Percentiles rank a stretch among this genome's conserved stretches.
Evolutionary conservation across 2,888 invertebrate species (phyloP).

Genomic region (Carcina quercana): DNA sequence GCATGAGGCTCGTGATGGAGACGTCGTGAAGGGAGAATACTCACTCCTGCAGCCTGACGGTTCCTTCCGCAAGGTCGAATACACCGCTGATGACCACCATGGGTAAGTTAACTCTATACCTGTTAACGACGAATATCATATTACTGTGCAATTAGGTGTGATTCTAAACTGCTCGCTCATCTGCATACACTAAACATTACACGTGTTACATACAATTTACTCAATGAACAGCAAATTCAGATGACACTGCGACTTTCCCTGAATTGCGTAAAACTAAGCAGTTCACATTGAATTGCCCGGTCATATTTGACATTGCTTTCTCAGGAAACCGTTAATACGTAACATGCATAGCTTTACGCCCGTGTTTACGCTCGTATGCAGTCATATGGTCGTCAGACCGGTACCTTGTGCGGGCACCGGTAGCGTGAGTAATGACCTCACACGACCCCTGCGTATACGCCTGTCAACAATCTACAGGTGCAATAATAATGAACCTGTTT

Average conservation of each 20-base stretch:
- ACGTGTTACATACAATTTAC: slow-evolving; percentile 19
- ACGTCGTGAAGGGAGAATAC: slow-evolving; percentile 79
- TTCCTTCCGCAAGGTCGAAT: slow-evolving; percentile 75
- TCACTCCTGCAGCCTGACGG: slow-evolving; percentile 76
- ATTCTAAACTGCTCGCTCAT: slow-evolving; percentile 2
- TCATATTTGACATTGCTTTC: slow-evolving; percentile 32
- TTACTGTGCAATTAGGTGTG: too few relatives aligned
- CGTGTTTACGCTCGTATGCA: slow-evolving; percentile 29
- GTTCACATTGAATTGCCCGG: slow-evolving; percentile 18
- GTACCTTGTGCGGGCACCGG: slow-evolving; percentile 37
- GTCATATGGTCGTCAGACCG: slow-evolving; percentile 61
- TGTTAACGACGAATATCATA: too few relatives aligned
- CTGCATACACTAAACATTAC: too few relatives aligned
- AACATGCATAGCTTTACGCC: slow-evolving; percentile 22
- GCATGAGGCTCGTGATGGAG: slow-evolving; percentile 74
- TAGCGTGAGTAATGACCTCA: slow-evolving; percentile 54
- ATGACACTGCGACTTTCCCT: slow-evolving; percentile 41
- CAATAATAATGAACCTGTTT: slow-evolving; percentile 28
- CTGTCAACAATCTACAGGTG: slow-evolving; percentile 35
- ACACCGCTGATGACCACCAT: slow-evolving; percentile 73
- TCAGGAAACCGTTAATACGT: slow-evolving; percentile 32
- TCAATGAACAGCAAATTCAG: slow-evolving; percentile 9
- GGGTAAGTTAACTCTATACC: slow-evolving; percentile 69
- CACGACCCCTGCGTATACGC: slow-evolving; percentile 34
- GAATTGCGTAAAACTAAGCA: slow-evolving; percentile 36